A percentile compares a stretch with the other conserved stretches of the same genome.
These are phyloP conservation scores for Simalia tracyae DNA, from an alignment of 2,797 vertebrate species.

Conservation along the genomic window DNA sequence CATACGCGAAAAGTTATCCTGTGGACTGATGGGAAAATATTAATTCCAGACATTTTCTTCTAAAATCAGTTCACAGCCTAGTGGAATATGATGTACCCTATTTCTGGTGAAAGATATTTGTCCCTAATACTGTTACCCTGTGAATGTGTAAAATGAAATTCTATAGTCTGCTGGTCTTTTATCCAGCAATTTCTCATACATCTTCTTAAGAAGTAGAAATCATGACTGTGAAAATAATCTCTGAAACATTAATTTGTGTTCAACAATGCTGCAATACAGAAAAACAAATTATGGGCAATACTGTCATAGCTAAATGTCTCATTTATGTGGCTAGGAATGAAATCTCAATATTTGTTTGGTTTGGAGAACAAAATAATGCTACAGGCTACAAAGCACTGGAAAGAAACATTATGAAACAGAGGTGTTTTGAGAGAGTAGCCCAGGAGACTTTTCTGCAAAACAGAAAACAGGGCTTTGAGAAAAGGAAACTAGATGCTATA, in stretches of 20 bases:
- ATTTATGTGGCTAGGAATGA: no score
- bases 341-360: background rate
- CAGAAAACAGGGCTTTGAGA: background rate
- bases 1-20: background rate
- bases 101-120: background rate
- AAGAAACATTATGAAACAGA: background rate
- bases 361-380: background rate
- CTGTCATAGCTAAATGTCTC: background rate
- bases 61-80: background rate
- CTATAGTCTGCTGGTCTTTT: background rate
- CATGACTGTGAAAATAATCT: background rate
- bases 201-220: background rate
- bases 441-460: background rate
- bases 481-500: background rate
- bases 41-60: background rate
- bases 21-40: background rate
- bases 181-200: background rate
- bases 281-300: background rate
- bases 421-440: background rate
- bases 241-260: background rate
- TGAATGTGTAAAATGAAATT: conserved; percentile 2
- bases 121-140: background rate
- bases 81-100: background rate
- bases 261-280: background rate
- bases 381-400: background rate